A percentile compares a stretch with the other conserved stretches of the same genome.
Evolutionary conservation across 2,888 invertebrate genomes (phyloP).

Genomic region (Tyria jacobaeae): DNA sequence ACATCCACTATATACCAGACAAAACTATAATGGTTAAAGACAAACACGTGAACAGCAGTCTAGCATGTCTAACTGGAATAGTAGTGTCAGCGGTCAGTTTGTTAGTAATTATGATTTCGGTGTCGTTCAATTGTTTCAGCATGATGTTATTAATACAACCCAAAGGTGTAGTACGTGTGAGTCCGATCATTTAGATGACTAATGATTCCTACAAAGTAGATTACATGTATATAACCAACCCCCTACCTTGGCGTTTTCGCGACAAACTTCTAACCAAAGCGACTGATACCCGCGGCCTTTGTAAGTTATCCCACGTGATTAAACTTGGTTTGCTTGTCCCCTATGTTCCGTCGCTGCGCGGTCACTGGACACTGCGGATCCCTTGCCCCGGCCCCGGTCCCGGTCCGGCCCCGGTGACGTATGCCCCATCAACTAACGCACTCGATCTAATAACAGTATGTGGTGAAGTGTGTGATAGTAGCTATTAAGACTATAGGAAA

Average conservation of each 20-base stretch:
- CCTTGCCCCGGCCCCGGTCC: constrained; percentile 54
- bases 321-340: constrained; percentile 82
- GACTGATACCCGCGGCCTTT: constrained; percentile 43
- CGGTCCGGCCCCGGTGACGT: constrained; percentile 77
- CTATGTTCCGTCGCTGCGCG: constrained; percentile 81
- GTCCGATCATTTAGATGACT: constrained; percentile 61
- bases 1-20: not conserved
- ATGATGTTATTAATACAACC: constrained; percentile 68
- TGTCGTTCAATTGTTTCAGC: constrained; percentile 64
- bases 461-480: constrained; percentile 99
- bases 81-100: constrained; percentile 36
- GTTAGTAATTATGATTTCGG: constrained; percentile 46
- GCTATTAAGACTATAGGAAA: constrained; percentile 99
- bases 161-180: constrained; percentile 80
- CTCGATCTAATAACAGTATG: constrained; percentile 90
- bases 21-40: not conserved
- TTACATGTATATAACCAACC: constrained; percentile 68
- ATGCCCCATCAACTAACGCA: constrained; percentile 74
- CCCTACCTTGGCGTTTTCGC: constrained; percentile 84
- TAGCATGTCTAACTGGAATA: constrained; percentile 9
- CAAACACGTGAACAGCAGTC: not conserved
- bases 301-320: constrained; percentile 66
- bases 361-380: constrained; percentile 58
- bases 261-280: constrained; percentile 62
- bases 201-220: constrained; percentile 61